Evolutionary conservation across 2,797 vertebrate genomes (phyloP).

Genomic region (Spinibarbus caldwelli): DNA sequence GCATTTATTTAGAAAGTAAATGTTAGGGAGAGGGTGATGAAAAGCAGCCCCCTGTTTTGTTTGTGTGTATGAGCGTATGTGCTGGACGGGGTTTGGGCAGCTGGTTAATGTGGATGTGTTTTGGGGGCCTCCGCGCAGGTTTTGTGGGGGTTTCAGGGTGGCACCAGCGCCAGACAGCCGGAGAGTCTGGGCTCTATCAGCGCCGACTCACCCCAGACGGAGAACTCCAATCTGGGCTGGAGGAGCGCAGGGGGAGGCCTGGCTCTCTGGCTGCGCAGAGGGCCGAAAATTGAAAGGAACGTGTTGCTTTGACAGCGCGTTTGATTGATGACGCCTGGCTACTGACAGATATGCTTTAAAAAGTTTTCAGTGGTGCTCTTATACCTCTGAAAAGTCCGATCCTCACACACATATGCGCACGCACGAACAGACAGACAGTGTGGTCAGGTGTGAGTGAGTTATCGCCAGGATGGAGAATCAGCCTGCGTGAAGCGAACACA

Average conservation of each 20-base stretch:
- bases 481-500: constrained; percentile 60
- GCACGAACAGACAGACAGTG: constrained; percentile 55
- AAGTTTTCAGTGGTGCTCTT: constrained; percentile 73
- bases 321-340: constrained; percentile 79
- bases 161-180: constrained; percentile 78
- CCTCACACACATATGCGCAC: constrained; percentile 35
- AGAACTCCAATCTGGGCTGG: constrained; percentile 62
- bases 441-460: constrained; percentile 65
- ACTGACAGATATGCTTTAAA: constrained; percentile 70
- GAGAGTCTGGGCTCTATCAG: constrained; percentile 81
- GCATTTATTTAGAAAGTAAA: constrained; percentile 59
- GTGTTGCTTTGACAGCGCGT: constrained; percentile 71
- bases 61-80: too few species aligned
- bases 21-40: constrained; percentile 64
- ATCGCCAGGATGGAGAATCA: constrained; percentile 60
- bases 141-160: constrained; percentile 60
- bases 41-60: constrained; percentile 62
- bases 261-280: constrained; percentile 65
- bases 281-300: constrained; percentile 76
- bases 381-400: constrained; percentile 52
- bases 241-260: constrained; percentile 64
- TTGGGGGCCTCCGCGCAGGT: constrained; percentile 54
- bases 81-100: constrained; percentile 44
- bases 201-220: constrained; percentile 61
- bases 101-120: constrained; percentile 48